Conservation (phyloP, 1,140 invertebrate species). For the Bombus superbus region DNA sequence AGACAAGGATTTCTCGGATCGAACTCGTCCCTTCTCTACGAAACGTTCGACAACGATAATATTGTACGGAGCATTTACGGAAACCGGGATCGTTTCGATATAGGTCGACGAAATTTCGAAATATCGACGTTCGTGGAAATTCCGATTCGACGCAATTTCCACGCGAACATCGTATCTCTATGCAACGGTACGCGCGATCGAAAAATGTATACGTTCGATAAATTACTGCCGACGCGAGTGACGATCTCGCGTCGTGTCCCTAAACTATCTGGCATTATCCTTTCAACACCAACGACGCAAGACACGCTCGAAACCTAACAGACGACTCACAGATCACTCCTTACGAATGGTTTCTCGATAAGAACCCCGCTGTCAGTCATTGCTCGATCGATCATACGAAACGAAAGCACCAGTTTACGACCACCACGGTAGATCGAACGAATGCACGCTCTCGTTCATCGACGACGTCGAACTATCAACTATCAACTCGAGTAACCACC, state of each 20-base stretch:
- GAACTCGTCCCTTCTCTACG: neutral
- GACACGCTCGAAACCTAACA: neutral
- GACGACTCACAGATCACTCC: neutral
- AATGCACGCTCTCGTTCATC: neutral
- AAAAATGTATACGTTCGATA: neutral
- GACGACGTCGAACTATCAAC: neutral
- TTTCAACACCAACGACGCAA: neutral
- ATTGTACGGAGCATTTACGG: neutral
- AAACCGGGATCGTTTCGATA: neutral
- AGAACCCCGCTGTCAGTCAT: too few species aligned
- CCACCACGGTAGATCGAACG: neutral
- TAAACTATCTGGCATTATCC: neutral
- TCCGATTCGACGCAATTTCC: neutral
- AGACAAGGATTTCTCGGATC: neutral
- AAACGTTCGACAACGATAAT: conserved; percentile 3
- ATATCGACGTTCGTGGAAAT: too few species aligned
- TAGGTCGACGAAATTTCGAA: neutral
- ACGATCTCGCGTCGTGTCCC: neutral
- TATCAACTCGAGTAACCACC: neutral
- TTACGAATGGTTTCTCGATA: neutral
- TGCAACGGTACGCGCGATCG: neutral
- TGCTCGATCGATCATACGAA: neutral
- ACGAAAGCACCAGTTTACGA: neutral
- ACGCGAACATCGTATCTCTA: neutral
- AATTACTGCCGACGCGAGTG: neutral